Base-by-base conservation (phyloP, 2,113 vertebrate genomes). In the Petaurus breviceps region DNA sequence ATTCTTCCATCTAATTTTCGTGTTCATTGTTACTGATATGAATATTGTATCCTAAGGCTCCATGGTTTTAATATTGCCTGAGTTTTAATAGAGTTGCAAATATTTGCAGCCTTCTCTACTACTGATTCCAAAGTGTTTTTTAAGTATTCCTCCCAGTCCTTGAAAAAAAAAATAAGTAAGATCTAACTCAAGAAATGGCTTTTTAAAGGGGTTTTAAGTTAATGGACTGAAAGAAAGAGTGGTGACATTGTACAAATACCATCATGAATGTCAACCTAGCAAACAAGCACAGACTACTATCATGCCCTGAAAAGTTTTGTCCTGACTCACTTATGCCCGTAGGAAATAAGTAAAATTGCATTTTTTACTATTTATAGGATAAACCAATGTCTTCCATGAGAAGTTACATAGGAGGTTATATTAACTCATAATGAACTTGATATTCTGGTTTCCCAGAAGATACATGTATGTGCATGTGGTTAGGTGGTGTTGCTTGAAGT, bases 1-100 rank as follows among this genome's bases (percentile, higher is more conserved):
- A 49, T 77, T 92, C 91, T 94, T 94, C 52, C 54, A 52, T 91
- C 61, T 94, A 97, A 98, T 98, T 97, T 92, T 96, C 52, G 93
- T 92, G n/a, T 93, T 97, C 52, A 91, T 55, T 95, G 57, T 93
- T 94, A 94, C 57, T 92, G 23, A 47, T 93, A 55, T 97, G 94
- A 96, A 94, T 92, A 93, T 93, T 92, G 3, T 96, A 55, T 94
- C 97, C 93, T 93, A 31, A 55, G 92, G 95, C 93, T 97, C 5
- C 91, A 50, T 46, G 55, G 92, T n/a, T 47, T 97, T 96, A 96
- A 95, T 94, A 51, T 92, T 93, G 37, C 94, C 94, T 92, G 84
- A 54, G 12, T 95, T 97, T 96, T 95, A 96, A 96, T 96, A 91
- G 92, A 93, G 91, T 92, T 91, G 43, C 50, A 91, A 94, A 95